Evolutionary conservation across 2,113 vertebrate genomes (phyloP), one percentile per base, ranked within the genome.

Genomic region (Amphiprion ocellaris): DNA sequence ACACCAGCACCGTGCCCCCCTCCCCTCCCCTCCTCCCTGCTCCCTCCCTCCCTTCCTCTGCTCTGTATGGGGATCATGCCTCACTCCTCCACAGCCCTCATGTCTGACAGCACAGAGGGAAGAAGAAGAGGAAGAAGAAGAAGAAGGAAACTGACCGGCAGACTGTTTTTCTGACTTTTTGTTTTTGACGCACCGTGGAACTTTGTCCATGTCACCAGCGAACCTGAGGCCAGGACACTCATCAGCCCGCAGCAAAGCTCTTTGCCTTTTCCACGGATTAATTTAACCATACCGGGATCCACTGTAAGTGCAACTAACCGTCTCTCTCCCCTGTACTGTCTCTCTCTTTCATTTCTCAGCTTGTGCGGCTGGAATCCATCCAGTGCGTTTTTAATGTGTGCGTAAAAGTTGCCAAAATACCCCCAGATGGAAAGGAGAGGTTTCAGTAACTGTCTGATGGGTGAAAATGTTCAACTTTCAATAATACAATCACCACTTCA

Each of bases 171-270:
- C 55, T 68, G 72, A 73, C 81, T 44, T 44, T 50, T 72, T 26
- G 26, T 26, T 60, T 77, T 74, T 85, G 65, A 69, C 84, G 84
- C 69, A 19, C 55, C 74, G 83, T 77, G 92, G 87, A 94, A 85
- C 69, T 87, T 92, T 95, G 94, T 94, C 90, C 92, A 94, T 94
- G 94, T 95, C 92, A 90, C 90, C 92, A 78, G 83, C 12, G 82
- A 50, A 87, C 89, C 85, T 84, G 92, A 83, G 80, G 65, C 62
- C 90, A 86, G 92, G 82, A 91, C 83, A 90, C 19, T 83, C 77
- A 86, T 56, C 92, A 89, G 87, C 74, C 79, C 69, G 67, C 86
- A 77, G 66, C 85, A 61, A 1, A 80, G 33, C 67, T 83, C 83
- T 77, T 87, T 87, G 71, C 63, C 71, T 85, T 84, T 91, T 90